Evolutionary conservation across 2,888 invertebrate species (phyloP).

Genomic region (Meliscaeva auricollis): DNA sequence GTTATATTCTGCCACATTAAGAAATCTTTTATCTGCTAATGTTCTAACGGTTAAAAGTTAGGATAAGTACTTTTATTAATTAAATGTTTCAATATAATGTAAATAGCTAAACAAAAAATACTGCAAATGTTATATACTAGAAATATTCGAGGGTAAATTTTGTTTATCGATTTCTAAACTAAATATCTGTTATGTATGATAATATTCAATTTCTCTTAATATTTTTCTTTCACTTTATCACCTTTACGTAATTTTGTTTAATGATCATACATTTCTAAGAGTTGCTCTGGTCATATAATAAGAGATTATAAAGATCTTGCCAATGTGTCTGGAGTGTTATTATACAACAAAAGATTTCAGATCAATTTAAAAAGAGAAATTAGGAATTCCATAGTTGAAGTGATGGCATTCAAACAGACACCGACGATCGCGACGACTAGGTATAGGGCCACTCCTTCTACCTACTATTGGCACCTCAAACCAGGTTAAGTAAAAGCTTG

Average conservation of each 20-base stretch:
- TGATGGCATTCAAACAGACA: conserved; percentile 6
- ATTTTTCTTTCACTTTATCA: not conserved
- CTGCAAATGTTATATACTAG: too few species aligned
- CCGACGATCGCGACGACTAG: not conserved
- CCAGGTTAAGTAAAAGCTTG: conserved; percentile 28
- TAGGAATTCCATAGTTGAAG: conserved; percentile 5
- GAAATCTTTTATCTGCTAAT: too few species aligned
- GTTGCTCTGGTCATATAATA: not conserved
- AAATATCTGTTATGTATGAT: too few species aligned
- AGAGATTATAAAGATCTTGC: not conserved
- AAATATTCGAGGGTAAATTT: too few species aligned
- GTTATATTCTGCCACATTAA: too few species aligned
- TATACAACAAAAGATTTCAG: not conserved
- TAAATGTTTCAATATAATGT: too few species aligned
- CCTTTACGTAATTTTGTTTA: not conserved
- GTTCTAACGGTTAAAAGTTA: too few species aligned
- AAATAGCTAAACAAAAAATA: too few species aligned
- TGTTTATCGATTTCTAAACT: too few species aligned
- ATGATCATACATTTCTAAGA: not conserved
- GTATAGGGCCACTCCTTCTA: conserved; percentile 26
- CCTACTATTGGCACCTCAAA: conserved; percentile 5
- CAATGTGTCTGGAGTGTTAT: not conserved
- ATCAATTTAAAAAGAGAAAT: conserved; percentile 28
- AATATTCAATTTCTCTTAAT: too few species aligned
- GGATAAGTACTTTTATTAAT: too few species aligned